Percentiles rank a stretch among this genome's conserved stretches.
phyloP scores from a whole-genome alignment of 64 coral and sea anemone genomes.

The Stichodactyla helianthus region DNA sequence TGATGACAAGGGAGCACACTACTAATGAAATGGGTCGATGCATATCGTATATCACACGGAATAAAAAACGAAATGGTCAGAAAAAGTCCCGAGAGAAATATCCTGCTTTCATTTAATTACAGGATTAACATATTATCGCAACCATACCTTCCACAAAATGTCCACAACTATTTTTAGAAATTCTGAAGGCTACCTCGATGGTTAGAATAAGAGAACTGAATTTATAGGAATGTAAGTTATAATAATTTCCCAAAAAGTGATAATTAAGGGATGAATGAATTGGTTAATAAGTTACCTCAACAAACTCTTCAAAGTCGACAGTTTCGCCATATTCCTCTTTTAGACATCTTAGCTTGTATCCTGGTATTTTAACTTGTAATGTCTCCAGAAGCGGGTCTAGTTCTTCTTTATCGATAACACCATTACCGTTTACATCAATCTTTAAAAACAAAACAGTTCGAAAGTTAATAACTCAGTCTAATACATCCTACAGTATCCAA shows the following conservation, averaged over 20 bases:
- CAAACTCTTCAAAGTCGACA: conserved; percentile 76
- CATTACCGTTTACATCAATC: conserved; percentile 74
- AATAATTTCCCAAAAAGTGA: background rate
- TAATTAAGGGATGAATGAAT: background rate
- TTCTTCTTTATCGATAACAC: conserved; percentile 50
- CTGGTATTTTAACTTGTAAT: conserved; percentile 67
- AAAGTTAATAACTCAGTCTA: conserved; percentile 1
- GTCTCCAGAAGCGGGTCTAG: conserved; percentile 29
- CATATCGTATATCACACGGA: background rate
- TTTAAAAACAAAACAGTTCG: conserved; percentile 26
- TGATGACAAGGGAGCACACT: background rate
- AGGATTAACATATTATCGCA: background rate
- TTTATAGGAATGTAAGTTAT: background rate
- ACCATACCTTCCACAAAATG: no score
- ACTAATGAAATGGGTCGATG: background rate
- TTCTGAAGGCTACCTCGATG: no score
- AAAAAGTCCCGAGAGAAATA: background rate
- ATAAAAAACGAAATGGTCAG: background rate
- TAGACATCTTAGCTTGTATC: conserved; percentile 70
- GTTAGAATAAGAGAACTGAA: background rate
- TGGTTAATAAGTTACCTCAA: conserved; percentile 52
- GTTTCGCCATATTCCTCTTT: conserved; percentile 58
- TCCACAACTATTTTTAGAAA: no score
- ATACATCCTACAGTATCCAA: background rate
- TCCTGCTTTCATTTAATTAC: background rate